These are phyloP conservation scores for Acleris literana DNA, from an alignment of 2,888 invertebrate species.

Conservation along the genomic window DNA sequence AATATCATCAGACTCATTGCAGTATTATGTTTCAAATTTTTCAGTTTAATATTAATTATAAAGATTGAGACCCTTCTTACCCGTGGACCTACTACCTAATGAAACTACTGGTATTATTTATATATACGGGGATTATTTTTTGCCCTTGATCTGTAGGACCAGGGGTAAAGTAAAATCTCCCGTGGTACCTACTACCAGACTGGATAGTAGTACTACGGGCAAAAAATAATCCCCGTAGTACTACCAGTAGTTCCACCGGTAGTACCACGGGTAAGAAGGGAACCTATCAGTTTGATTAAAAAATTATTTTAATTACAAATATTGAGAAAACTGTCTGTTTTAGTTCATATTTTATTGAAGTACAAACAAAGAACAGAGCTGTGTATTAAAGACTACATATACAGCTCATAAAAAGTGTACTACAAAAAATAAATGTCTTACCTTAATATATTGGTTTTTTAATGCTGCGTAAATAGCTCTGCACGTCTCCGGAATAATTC, in stretches of 20 bases:
- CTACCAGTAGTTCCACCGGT: constrained; percentile 10
- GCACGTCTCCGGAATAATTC: constrained; percentile 31
- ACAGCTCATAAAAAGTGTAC: constrained; percentile 12
- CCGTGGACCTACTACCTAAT: too few relatives aligned
- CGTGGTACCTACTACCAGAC: constrained; percentile 7
- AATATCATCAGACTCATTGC: constrained; percentile 6
- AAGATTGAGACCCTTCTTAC: background rate
- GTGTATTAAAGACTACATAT: constrained; percentile 10
- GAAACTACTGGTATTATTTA: constrained; percentile 5
- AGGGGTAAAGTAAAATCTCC: background rate
- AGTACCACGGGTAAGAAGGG: constrained; percentile 12
- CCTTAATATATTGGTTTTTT: constrained; percentile 23
- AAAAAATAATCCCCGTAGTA: constrained; percentile 14
- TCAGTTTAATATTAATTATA: constrained; percentile 6
- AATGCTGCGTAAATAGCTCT: constrained; percentile 13
- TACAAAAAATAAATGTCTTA: constrained; percentile 13
- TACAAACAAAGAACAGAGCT: constrained; percentile 9
- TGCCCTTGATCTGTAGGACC: constrained; percentile 5
- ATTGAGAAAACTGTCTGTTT: background rate
- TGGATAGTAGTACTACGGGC: constrained; percentile 12
- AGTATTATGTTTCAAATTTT: constrained; percentile 12
- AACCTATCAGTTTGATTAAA: constrained; percentile 2
- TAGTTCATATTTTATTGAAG: constrained; percentile 11
- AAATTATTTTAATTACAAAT: constrained; percentile 1
- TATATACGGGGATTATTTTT: constrained; percentile 7